These are phyloP conservation scores for Tetheella fluctuosa DNA, from an alignment of 2,888 invertebrate genomes.

Conservation along the genomic window DNA sequence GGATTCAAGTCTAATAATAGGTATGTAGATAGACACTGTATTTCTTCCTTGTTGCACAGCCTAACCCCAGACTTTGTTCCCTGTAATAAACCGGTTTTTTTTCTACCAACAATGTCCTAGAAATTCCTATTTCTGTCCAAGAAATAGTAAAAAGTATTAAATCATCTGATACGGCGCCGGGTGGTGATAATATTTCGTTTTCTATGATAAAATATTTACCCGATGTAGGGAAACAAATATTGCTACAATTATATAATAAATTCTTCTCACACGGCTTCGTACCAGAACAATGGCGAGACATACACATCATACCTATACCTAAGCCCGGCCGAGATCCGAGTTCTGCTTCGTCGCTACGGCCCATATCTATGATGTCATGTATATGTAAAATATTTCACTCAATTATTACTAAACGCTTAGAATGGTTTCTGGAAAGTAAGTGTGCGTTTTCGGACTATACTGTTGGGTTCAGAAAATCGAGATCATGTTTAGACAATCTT, in stretches of 20 bases:
- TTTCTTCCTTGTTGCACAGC: slow-evolving; percentile 9
- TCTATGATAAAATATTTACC: slow-evolving; percentile 24
- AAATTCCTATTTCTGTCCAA: background rate
- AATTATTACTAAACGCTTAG: too few relatives aligned
- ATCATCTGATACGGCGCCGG: too few relatives aligned
- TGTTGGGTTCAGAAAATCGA: slow-evolving; percentile 15
- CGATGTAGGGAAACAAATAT: slow-evolving; percentile 11
- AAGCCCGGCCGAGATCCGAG: too few relatives aligned
- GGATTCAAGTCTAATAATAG: slow-evolving; percentile 5
- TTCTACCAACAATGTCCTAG: slow-evolving; percentile 7
- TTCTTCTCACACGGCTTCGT: slow-evolving; percentile 10
- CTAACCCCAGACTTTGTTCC: slow-evolving; percentile 17
- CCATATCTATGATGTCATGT: too few relatives aligned
- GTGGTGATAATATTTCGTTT: slow-evolving; percentile 22
- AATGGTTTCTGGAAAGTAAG: slow-evolving; percentile 2
- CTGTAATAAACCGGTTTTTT: background rate
- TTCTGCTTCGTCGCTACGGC: too few relatives aligned
- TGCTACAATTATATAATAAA: slow-evolving; percentile 19
- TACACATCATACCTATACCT: too few relatives aligned
- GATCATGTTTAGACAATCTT: slow-evolving; percentile 19
- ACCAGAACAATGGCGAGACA: slow-evolving; percentile 12
- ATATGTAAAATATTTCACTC: too few relatives aligned
- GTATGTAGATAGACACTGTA: slow-evolving; percentile 2
- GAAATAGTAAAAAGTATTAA: slow-evolving; percentile 19
- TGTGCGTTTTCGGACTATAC: slow-evolving; percentile 5